These are phyloP conservation scores for Neomicropteryx cornuta DNA, from an alignment of 1,140 invertebrate species.

Conservation along the genomic window DNA sequence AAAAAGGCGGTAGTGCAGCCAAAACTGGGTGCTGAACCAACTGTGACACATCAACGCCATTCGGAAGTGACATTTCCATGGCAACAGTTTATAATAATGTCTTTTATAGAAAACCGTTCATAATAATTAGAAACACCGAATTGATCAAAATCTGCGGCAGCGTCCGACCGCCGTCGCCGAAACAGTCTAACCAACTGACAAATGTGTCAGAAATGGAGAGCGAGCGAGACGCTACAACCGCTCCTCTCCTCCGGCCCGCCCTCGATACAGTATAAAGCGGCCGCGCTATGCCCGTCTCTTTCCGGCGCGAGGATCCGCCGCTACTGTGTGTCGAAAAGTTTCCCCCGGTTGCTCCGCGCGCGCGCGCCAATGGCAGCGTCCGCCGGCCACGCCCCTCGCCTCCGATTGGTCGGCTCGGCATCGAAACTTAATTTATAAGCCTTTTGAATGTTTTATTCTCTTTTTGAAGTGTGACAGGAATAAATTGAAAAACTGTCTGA, in stretches of 20 bases:
- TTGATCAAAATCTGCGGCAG: constrained; percentile 17
- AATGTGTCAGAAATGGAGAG: constrained; percentile 17
- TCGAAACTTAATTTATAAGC: constrained; percentile 39
- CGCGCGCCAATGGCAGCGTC: constrained; percentile 19
- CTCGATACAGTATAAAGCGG: constrained; percentile 24
- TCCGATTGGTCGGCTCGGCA: constrained; percentile 21
- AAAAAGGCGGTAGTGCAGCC: constrained; percentile 67
- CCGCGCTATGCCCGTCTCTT: constrained; percentile 22
- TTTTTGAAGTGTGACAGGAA: too few relatives aligned
- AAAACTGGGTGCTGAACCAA: constrained; percentile 78
- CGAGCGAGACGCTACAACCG: constrained; percentile 17
- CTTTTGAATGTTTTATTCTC: constrained; percentile 34
- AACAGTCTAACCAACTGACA: constrained; percentile 25
- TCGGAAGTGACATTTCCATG: constrained; percentile 60
- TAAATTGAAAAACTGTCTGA: too few relatives aligned
- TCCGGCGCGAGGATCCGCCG: constrained; percentile 29
- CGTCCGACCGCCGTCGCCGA: constrained; percentile 28
- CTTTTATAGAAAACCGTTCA: constrained; percentile 7
- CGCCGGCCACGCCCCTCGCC: constrained; percentile 20
- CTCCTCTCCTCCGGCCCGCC: background rate
- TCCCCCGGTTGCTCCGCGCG: constrained; percentile 23
- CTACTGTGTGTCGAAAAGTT: constrained; percentile 39
- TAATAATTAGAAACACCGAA: constrained; percentile 8
- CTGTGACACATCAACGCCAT: constrained; percentile 69
- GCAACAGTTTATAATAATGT: constrained; percentile 1